phyloP scores from a whole-genome alignment of 2,888 invertebrate species.

The Aleiodes alternator region DNA sequence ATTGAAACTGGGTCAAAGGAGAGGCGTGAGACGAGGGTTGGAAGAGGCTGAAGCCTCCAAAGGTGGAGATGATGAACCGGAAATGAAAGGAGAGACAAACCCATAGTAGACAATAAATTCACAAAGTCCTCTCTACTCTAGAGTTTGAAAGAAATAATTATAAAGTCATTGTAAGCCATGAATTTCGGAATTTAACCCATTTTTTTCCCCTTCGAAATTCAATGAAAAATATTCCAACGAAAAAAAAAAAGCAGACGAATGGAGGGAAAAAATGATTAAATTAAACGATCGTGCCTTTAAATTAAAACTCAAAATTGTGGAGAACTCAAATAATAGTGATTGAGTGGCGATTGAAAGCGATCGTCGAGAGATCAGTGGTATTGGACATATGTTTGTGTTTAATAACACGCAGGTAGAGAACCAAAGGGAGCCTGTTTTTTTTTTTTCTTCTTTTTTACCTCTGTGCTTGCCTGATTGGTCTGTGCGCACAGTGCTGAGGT shows the following conservation, averaged over 20 bases:
- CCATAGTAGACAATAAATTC: conserved; percentile 1
- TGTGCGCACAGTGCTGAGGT: conserved; percentile 22
- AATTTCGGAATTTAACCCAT: not conserved
- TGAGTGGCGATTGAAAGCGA: not conserved
- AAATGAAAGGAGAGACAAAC: conserved; percentile 23
- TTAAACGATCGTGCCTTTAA: not conserved
- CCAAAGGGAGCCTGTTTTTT: conserved; percentile 18
- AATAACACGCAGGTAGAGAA: no score
- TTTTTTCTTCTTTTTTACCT: no score
- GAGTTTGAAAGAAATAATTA: conserved; percentile 4
- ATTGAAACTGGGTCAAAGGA: conserved; percentile 19
- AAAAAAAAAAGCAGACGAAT: not conserved
- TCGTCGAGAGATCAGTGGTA: no score
- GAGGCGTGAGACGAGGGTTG: conserved; percentile 26
- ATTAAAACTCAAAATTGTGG: not conserved
- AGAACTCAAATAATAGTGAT: conserved; percentile 1
- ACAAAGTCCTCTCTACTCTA: not conserved
- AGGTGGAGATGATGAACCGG: conserved; percentile 26
- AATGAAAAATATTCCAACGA: not conserved
- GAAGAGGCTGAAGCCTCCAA: conserved; percentile 7
- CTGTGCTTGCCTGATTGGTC: not conserved
- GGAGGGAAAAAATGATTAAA: not conserved
- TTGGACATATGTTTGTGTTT: no score
- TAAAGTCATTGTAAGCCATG: not conserved
- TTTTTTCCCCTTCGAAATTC: not conserved